Evolutionary conservation across 2,113 vertebrate genomes (phyloP), one percentile per base, ranked within the genome.

Genomic region (Pungitius pungitius): DNA sequence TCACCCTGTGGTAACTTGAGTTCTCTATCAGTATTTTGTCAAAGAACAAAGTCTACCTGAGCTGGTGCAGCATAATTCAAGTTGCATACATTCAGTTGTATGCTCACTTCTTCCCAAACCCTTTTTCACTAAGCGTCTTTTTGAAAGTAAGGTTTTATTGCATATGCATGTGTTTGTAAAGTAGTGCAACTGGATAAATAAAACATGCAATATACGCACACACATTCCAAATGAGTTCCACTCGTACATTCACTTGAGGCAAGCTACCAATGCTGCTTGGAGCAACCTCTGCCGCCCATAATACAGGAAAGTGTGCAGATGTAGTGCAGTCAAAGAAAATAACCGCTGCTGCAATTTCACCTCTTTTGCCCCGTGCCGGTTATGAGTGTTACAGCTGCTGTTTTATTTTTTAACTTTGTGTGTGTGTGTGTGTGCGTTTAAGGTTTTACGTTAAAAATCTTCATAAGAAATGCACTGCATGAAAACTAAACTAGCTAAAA

Each of bases 231-330:
- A 30, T 30, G 3, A 30, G 30, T 30, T 30, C 3, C 30, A 30
- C 42, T 47, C 55, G 27, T 18, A 49, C 14, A 33, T 24, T 52
- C 26, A n/a, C 20, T 35, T 30, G 20, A 64, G 52, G 20, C 26
- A 66, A 78, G 51, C 24, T 17, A 13, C 33, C 55, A 13, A 14
- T 8, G 1, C 17, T 11, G 18, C 51, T 26, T 33, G 24, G 1
- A 49, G 18, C 5, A 26, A 8, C 54, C 26, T 39, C 40, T 58
- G 26, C 24, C 56, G n/a, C 14, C 63, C 22, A 26, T 8, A 49
- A 35, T n/a, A 42, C 51, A 22, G 18, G 8, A 39, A 64, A 54
- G 30, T 69, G 68, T 69, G 33, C 10, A n/a, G 35, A 61, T 18
- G 6, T 40, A 43, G 14, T 60, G 57, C 47, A 51, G 20, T 22